These are phyloP conservation scores for Chunga burmeisteri DNA, from an alignment of 2,113 vertebrate genomes.

Conservation along the genomic window DNA sequence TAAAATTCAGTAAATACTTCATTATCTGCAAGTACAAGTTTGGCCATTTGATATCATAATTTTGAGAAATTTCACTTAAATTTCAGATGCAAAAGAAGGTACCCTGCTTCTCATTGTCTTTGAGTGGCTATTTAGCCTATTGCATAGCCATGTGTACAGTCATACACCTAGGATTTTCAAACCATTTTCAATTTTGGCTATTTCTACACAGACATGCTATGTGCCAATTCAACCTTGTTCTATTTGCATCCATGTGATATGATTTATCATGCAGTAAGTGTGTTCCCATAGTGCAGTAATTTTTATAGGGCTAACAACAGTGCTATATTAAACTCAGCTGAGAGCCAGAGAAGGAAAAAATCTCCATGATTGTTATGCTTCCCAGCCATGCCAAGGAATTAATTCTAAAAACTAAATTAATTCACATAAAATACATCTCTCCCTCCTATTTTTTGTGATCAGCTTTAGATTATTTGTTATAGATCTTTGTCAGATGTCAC, in stretches of 20 bases:
- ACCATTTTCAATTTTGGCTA: not conserved
- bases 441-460: not conserved
- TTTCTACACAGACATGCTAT: not conserved
- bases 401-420: constrained; percentile 17
- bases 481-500: not conserved
- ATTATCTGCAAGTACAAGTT: not conserved
- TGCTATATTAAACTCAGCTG: not conserved
- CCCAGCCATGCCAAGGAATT: not conserved
- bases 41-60: not conserved
- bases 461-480: constrained; percentile 14
- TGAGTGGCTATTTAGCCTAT: not conserved
- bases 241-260: not conserved
- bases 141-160: not conserved
- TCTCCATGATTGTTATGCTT: not conserved
- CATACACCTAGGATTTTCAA: not conserved
- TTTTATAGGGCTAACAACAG: not conserved
- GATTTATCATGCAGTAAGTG: constrained; percentile 4
- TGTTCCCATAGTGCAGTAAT: not conserved
- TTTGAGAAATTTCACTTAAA: not conserved
- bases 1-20: not conserved
- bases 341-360: not conserved
- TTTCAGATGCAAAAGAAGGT: not conserved
- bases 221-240: not conserved
- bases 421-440: not conserved
- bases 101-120: not conserved